Evolutionary conservation across 2,797 vertebrate species (phyloP), one percentile per base, ranked within the genome.

Genomic region (Enteromius fasciolatus): DNA sequence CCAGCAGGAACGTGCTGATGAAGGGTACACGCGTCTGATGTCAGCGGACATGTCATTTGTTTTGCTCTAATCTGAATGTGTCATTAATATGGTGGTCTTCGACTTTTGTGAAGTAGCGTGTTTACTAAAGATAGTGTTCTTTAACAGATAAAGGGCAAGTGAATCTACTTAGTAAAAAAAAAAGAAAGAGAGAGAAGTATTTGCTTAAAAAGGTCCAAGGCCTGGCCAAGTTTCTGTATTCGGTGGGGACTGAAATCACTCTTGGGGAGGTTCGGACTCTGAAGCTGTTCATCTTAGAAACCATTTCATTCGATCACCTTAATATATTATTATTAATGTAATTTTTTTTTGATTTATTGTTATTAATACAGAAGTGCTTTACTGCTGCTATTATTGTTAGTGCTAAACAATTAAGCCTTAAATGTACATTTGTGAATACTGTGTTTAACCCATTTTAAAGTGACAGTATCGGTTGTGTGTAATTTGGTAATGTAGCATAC

Each of bases 371-470:
- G 92, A 95, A 95, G 94, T 95, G 94, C 94, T 95, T 94, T 92
- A 94, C 93, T 95, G 94, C 95, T 95, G 95, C 95, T 95, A 93
- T 91, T 91, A 88, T 93, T 93, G 91, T 94, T 94, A 94, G 93
- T 94, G 94, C 94, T 94, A 93, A 89, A 94, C 94, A 91, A 94
- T 92, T 94, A 95, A 94, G 94, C 94, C 94, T 95, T 95, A 95
- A 94, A 90, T 95, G 94, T 94, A 93, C 89, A 94, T 95, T 94
- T 95, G 94, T 95, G 91, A 94, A 94, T 94, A 94, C 86, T 91
- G 90, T 94, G 92, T 93, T 92, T 88, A 92, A 91, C 87, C 85
- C 54, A 89, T 92, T 93, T 94, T 95, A 94, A 93, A 94, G 94
- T 95, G 95, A 94, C 95, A 94, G 94, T 95, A 95, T 95, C 94